phyloP scores from a whole-genome alignment of 2,113 vertebrate species.

The Apodemus speciosus region DNA sequence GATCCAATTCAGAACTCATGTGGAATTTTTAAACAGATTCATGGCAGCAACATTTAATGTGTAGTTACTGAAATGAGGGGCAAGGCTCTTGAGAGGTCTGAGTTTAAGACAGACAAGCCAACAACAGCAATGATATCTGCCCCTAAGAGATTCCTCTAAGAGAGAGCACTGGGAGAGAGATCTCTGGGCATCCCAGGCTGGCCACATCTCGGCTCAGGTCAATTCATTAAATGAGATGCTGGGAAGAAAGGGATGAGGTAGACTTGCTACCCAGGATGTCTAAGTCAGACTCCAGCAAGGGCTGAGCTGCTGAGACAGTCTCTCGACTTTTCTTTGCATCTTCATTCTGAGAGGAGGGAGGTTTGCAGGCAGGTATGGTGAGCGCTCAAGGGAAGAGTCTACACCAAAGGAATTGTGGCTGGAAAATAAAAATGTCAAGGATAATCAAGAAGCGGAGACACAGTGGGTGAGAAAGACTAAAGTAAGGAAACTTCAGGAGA shows the following conservation, averaged over 20 bases:
- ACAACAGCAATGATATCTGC: neutral
- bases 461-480: neutral
- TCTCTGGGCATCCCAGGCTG: neutral
- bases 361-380: neutral
- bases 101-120: neutral
- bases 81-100: neutral
- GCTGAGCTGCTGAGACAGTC: neutral
- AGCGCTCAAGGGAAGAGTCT: neutral
- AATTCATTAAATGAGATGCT: neutral
- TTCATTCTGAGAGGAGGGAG: neutral
- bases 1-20: neutral
- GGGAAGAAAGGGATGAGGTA: neutral
- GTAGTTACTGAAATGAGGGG: neutral
- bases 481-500: neutral
- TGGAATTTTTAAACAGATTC: neutral
- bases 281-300: neutral
- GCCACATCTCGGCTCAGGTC: neutral
- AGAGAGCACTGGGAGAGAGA: neutral
- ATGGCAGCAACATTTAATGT: neutral
- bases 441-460: neutral
- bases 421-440: neutral
- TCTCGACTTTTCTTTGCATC: neutral
- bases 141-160: neutral
- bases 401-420: neutral
- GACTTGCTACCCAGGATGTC: neutral